Percentiles rank a stretch among this genome's conserved stretches.
Evolutionary conservation across 2,113 vertebrate genomes (phyloP).

Genomic region (Indicator indicator): DNA sequence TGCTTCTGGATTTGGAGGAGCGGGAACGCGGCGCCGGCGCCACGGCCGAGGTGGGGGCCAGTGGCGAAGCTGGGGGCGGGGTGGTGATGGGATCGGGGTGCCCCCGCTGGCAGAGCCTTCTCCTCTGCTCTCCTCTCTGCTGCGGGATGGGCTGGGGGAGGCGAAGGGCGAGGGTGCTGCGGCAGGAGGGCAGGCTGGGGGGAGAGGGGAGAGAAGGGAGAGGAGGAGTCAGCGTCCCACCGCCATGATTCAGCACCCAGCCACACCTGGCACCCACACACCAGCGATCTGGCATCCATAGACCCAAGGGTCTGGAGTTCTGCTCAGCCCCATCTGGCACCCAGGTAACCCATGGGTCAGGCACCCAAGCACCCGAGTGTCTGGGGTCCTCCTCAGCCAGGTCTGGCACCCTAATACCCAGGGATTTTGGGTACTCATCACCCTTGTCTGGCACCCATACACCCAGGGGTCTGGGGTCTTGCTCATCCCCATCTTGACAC

Average conservation of each 20-base stretch:
- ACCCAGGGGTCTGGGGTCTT: not conserved
- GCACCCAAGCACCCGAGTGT: not conserved
- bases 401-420: not conserved
- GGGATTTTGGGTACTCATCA: not conserved
- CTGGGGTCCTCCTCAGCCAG: not conserved
- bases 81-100: not conserved
- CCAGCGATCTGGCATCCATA: not conserved
- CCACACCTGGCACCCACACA: rapidly evolving
- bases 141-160: not conserved
- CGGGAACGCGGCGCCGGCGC: constrained; percentile 31
- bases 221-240: not conserved
- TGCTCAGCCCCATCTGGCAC: not conserved
- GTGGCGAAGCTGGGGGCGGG: not conserved
- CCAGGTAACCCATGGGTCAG: not conserved
- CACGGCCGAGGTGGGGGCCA: not conserved
- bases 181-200: not conserved
- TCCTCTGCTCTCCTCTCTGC: not conserved
- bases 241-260: not conserved
- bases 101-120: not conserved
- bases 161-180: not conserved
- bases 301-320: not conserved
- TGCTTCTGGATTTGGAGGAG: constrained; percentile 77
- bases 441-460: not conserved
- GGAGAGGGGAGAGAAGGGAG: not conserved
- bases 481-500: not conserved